A percentile compares a stretch with the other conserved stretches of the same genome.
phyloP scores from a whole-genome alignment of 2,113 vertebrate species.

The Zingel zingel region DNA sequence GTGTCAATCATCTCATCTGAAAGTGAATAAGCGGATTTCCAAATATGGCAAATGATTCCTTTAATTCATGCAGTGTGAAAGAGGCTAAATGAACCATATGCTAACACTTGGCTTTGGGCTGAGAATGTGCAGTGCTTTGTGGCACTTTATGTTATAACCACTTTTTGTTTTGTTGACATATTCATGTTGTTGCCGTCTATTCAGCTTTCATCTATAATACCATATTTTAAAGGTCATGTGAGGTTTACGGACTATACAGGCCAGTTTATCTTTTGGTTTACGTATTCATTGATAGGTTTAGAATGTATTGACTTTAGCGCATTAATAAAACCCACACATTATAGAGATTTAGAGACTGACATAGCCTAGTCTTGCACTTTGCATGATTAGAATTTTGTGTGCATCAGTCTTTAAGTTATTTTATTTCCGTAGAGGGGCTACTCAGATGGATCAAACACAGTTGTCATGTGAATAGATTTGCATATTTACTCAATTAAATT shows the following conservation, averaged over 20 bases:
- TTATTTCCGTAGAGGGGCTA: conserved; percentile 28
- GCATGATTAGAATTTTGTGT: conserved; percentile 28
- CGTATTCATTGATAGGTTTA: conserved; percentile 32
- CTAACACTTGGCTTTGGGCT: neutral
- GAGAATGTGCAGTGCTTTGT: conserved; percentile 25
- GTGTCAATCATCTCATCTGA: neutral
- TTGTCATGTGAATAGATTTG: conserved; percentile 33
- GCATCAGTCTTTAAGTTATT: conserved; percentile 46
- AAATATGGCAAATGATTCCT: neutral
- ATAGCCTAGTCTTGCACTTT: conserved; percentile 39
- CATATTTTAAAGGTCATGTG: conserved; percentile 15
- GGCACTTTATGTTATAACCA: conserved; percentile 34
- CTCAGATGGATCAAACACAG: conserved; percentile 29
- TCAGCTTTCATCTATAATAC: conserved; percentile 18
- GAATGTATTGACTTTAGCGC: conserved; percentile 58
- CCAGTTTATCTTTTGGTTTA: conserved; percentile 47
- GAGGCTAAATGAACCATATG: neutral
- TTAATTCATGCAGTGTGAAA: neutral
- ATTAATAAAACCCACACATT: conserved; percentile 38
- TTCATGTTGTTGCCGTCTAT: conserved; percentile 13
- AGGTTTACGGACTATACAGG: conserved; percentile 33
- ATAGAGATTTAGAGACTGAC: conserved; percentile 14
- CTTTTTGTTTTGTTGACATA: conserved; percentile 15
- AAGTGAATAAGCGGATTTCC: neutral
- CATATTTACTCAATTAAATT: conserved; percentile 51